phyloP scores from a whole-genome alignment of 2,797 vertebrate species.

The Neopelma chrysocephalum region DNA sequence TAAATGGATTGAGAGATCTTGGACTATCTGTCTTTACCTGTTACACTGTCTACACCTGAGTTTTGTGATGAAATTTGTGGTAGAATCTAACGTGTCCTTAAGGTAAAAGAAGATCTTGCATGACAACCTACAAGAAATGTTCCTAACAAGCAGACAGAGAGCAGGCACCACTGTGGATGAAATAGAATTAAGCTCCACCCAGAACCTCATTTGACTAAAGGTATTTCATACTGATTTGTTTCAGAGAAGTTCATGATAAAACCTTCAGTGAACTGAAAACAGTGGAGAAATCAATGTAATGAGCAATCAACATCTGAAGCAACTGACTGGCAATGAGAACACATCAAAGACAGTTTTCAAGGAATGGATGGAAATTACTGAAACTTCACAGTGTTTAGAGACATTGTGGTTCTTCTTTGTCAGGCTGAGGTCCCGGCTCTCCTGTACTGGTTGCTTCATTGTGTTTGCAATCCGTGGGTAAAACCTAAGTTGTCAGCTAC shows the following conservation, averaged over 20 bases:
- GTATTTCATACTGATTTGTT: background rate
- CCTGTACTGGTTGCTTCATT: background rate
- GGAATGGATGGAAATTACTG: background rate
- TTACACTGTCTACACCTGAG: background rate
- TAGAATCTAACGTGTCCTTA: background rate
- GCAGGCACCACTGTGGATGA: background rate
- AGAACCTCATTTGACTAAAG: background rate
- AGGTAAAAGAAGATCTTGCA: background rate
- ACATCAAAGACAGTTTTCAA: background rate
- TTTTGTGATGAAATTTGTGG: background rate
- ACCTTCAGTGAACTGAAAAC: background rate
- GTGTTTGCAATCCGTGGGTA: background rate
- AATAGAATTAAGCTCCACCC: background rate
- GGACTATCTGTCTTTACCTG: background rate
- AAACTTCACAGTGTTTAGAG: background rate
- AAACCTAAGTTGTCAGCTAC: background rate
- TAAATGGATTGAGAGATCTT: background rate
- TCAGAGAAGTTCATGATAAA: background rate
- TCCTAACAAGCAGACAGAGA: background rate
- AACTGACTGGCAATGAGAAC: background rate
- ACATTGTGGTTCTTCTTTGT: background rate
- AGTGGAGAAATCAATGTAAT: slow-evolving; percentile 2
- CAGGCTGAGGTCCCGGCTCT: background rate
- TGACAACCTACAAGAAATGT: background rate
- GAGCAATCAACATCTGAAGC: slow-evolving; percentile 25